phyloP scores from a whole-genome alignment of 1,140 invertebrate species.

The Idris sp. region DNA sequence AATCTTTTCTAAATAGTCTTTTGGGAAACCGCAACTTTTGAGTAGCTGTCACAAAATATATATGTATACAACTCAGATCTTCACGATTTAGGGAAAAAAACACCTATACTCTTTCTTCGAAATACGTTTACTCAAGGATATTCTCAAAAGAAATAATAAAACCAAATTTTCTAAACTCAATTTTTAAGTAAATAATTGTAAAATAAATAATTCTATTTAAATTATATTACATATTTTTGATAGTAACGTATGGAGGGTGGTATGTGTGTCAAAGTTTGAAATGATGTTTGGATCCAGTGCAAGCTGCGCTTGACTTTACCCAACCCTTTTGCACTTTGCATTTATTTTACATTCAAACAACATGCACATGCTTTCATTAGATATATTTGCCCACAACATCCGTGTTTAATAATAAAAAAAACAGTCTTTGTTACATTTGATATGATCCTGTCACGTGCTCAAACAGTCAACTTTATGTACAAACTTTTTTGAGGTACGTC shows the following conservation, averaged over 20 bases:
- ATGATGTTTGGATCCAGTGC: conserved; percentile 18
- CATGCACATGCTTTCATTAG: conserved; percentile 29
- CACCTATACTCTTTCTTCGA: no score
- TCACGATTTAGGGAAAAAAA: conserved; percentile 60
- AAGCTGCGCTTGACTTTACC: conserved; percentile 41
- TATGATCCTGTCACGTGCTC: conserved; percentile 58
- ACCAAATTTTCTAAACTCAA: no score
- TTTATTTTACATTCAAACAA: conserved; percentile 58
- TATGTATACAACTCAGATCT: no score
- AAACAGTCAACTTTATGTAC: conserved; percentile 55
- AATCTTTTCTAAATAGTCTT: conserved; percentile 73
- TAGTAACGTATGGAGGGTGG: no score
- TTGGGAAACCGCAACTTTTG: conserved; percentile 69
- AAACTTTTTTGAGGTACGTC: conserved; percentile 16
- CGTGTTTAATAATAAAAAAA: conserved; percentile 34
- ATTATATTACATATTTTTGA: no score
- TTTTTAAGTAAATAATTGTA: no score
- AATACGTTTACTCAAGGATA: no score
- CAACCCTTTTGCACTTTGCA: conserved; percentile 59
- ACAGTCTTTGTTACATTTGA: conserved; percentile 56
- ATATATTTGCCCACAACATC: conserved; percentile 54
- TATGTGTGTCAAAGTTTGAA: conserved; percentile 14
- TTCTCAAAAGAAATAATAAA: no score
- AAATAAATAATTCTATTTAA: no score
- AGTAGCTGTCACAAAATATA: conserved; percentile 73